These are phyloP conservation scores for Thamnophis sirtalis DNA, from an alignment of 2,113 vertebrate species.

Conservation along the genomic window DNA sequence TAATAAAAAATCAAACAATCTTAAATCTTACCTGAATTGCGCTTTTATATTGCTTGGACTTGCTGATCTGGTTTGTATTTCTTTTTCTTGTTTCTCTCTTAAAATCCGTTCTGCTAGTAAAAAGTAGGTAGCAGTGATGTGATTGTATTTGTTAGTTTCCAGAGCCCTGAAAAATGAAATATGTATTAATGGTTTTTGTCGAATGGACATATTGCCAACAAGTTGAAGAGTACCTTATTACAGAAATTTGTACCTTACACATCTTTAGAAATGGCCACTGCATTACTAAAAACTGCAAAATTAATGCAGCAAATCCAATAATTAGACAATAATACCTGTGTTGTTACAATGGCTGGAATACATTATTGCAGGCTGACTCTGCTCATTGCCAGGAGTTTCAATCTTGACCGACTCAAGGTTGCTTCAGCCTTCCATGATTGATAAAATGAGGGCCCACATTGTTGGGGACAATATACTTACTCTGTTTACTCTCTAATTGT, in stretches of 20 bases:
- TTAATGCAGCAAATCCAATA: not conserved
- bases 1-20: not conserved
- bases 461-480: not conserved
- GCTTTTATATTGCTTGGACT: conserved; percentile 97
- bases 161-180: conserved; percentile 76
- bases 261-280: not conserved
- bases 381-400: not conserved
- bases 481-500: not conserved
- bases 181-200: conserved; percentile 2
- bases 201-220: not conserved
- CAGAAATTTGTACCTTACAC: too few species aligned
- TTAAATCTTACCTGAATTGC: conserved; percentile 87
- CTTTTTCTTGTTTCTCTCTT: conserved; percentile 95
- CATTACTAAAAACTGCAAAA: conserved; percentile 28
- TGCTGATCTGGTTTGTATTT: conserved; percentile 89
- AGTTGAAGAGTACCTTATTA: too few species aligned
- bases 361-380: not conserved
- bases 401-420: not conserved
- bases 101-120: conserved; percentile 93
- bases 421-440: not conserved
- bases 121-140: conserved; percentile 98
- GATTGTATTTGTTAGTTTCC: conserved; percentile 98
- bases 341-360: not conserved
- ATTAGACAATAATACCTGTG: not conserved
- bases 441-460: not conserved